Evolutionary conservation across 1,140 invertebrate genomes (phyloP).

Genomic region (Carcinoscorpius rotundicauda): DNA sequence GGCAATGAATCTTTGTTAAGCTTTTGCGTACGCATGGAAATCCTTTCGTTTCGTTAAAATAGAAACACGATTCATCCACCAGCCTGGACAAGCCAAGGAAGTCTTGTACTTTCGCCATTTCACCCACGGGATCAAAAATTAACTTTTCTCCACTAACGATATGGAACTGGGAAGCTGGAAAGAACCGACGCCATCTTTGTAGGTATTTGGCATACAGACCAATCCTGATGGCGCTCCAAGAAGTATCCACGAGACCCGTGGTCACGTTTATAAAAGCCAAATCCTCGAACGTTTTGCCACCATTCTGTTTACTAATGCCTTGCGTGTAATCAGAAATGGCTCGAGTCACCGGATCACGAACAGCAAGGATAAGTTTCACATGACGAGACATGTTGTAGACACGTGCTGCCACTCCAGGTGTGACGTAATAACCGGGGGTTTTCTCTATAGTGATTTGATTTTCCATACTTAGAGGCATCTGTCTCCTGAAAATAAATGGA

Average conservation of each 20-base stretch:
- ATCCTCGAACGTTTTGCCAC: conserved; percentile 33
- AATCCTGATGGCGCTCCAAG: conserved; percentile 38
- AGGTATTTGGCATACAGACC: conserved; percentile 40
- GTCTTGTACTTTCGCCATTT: conserved; percentile 55
- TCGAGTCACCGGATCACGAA: conserved; percentile 41
- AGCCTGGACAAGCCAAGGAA: conserved; percentile 71
- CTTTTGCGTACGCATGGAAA: conserved; percentile 84
- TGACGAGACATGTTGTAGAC: conserved; percentile 38
- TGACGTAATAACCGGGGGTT: conserved; percentile 86
- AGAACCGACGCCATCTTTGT: conserved; percentile 38
- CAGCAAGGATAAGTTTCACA: conserved; percentile 39
- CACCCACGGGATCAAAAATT: conserved; percentile 36
- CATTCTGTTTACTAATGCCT: conserved; percentile 25
- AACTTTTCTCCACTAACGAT: conserved; percentile 41
- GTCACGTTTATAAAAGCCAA: conserved; percentile 30
- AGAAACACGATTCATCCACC: conserved; percentile 81
- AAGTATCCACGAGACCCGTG: conserved; percentile 34
- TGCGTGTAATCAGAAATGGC: conserved; percentile 42
- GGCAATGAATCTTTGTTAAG: conserved; percentile 66
- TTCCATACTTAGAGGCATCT: conserved; percentile 71
- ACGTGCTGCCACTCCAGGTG: conserved; percentile 64
- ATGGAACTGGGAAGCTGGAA: conserved; percentile 37
- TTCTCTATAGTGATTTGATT: conserved; percentile 91
- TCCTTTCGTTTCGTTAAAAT: conserved; percentile 85
- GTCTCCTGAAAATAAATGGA: conserved; percentile 40